Evolutionary conservation across 1,140 invertebrate genomes (phyloP), one percentile per base, ranked within the genome.

Genomic region (Mercenaria mercenaria): DNA sequence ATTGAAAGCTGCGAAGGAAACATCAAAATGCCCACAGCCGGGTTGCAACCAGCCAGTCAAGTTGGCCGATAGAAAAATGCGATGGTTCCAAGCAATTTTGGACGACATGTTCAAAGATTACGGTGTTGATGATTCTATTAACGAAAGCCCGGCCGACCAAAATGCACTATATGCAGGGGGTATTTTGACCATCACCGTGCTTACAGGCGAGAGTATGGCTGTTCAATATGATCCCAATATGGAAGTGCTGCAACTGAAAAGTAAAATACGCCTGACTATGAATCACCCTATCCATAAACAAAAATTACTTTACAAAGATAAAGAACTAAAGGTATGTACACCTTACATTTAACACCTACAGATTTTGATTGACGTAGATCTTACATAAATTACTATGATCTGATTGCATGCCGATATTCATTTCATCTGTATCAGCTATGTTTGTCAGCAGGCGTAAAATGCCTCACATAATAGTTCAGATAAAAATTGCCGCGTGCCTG

Each of bases 81-180:
- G 76, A 13, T 61, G 76, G 67, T 90, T 92, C 47, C 74, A 89
- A 41, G 90, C 88, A n/a, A 91, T 88, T 50, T 26, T 92, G 0
- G 64, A 88, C 18, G 84, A 85, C n/a, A 87, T 90, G 84, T 92
- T 92, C 50, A 88, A 74, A 64, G 90, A 88, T 47, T 92, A 92
- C 32, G 81, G 79, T 18, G 34, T 59, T n/a, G 52, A 32, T 37
- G 72, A 61, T 18, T 3, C 47, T 34, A 29, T 56, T 8, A 61
- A 29, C 47, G 15, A 64, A 34, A 43, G 37, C 13, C 81, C 76
- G 39, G 81, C 80, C 20, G 64, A 87, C 23, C 47, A 26, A 15
- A 69, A 69, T 26, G 23, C 39, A 23, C 10, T 56, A 4, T 23
- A 29, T 43, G 77, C 72, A 23, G 37, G 50, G 10, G 56, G 67